Evolutionary conservation across 2,113 vertebrate genomes (phyloP).

Genomic region (Spea bombifrons): DNA sequence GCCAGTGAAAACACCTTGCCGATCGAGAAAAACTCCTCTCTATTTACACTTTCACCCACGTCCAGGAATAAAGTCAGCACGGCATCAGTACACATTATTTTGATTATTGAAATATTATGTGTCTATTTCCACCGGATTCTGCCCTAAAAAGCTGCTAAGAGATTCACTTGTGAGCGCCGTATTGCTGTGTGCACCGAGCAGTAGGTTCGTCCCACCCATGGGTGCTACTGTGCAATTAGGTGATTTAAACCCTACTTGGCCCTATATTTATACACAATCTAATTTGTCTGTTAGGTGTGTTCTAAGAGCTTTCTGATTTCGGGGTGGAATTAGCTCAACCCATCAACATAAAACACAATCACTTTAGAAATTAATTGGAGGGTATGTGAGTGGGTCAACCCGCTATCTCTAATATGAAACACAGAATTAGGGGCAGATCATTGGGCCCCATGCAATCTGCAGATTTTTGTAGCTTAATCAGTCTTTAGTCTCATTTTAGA

Average conservation of each 20-base stretch:
- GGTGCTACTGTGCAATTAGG: neutral
- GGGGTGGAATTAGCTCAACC: no score
- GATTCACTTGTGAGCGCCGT: neutral
- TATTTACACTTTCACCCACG: neutral
- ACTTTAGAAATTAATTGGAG: no score
- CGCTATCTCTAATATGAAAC: no score
- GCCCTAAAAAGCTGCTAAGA: neutral
- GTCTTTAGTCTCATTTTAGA: no score
- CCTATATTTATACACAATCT: neutral
- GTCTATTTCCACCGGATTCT: neutral
- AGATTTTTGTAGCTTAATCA: no score
- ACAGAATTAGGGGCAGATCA: no score
- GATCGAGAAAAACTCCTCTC: neutral
- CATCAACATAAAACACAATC: no score
- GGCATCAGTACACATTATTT: no score
- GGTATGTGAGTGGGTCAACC: no score
- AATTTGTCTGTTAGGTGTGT: neutral
- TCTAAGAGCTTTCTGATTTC: neutral
- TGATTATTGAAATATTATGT: neutral
- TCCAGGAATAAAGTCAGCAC: neutral
- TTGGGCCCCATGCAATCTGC: no score
- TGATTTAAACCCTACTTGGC: neutral
- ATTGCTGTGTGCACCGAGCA: neutral
- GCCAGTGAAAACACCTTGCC: neutral
- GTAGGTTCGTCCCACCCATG: neutral